Evolutionary conservation across 2,888 invertebrate genomes (phyloP).

Genomic region (Caenorhabditis uteleia): DNA sequence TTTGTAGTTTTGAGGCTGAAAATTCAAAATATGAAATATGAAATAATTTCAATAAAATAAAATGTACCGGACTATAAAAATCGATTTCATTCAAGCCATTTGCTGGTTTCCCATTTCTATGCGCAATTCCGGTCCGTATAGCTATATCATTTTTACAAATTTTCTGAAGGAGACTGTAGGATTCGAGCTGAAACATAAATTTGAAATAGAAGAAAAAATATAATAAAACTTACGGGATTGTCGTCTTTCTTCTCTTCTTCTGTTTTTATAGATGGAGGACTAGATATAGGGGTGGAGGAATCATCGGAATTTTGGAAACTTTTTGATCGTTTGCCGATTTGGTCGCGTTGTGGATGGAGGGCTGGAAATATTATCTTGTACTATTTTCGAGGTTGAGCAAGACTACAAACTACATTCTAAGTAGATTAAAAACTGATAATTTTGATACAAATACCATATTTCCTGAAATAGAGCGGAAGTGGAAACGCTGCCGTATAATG

Average conservation of each 20-base stretch:
- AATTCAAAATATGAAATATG: neutral
- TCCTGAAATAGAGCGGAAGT: neutral
- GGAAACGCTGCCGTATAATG: too few species aligned
- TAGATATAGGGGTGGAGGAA: conserved; percentile 31
- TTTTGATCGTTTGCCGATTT: conserved; percentile 48
- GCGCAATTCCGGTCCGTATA: conserved; percentile 34
- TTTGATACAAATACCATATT: neutral
- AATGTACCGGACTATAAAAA: conserved; percentile 37
- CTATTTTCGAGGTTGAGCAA: too few species aligned
- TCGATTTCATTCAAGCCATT: conserved; percentile 18
- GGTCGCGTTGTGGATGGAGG: conserved; percentile 48
- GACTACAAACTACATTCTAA: too few species aligned
- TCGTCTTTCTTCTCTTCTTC: too few species aligned
- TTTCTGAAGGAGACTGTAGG: conserved; percentile 27
- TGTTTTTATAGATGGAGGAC: conserved; percentile 25
- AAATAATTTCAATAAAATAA: conserved; percentile 1
- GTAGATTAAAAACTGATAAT: neutral
- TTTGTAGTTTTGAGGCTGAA: conserved; percentile 24
- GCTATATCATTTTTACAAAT: conserved; percentile 35
- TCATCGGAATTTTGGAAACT: conserved; percentile 23
- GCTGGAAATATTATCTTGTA: too few species aligned
- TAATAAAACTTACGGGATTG: too few species aligned
- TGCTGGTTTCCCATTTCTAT: conserved; percentile 18
- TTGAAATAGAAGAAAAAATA: neutral
- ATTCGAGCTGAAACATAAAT: neutral